Conservation (phyloP, 2,888 invertebrate species). For the Beris morrisii region DNA sequence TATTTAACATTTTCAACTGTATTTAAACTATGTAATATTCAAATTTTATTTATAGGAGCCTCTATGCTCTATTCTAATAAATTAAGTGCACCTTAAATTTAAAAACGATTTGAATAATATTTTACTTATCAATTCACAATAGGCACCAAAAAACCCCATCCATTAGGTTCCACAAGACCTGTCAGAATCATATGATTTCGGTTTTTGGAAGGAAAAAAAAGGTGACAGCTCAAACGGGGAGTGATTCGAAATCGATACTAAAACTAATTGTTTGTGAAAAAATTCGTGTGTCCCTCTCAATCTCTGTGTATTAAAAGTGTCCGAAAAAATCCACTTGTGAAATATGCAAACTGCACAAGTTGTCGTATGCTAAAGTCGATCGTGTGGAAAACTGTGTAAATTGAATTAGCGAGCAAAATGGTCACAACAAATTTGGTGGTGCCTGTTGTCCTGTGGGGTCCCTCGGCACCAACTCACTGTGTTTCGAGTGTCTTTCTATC, state of each 20-base stretch:
- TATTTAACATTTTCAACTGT: no score
- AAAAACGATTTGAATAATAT: no score
- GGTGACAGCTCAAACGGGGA: background rate
- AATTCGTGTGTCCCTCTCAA: background rate
- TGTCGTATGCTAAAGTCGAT: no score
- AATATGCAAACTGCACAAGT: background rate
- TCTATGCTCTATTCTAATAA: no score
- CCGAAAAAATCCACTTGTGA: background rate
- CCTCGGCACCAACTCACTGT: constrained; percentile 93
- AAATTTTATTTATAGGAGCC: no score
- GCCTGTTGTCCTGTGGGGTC: constrained; percentile 97
- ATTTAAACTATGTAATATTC: no score
- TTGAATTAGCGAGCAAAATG: constrained; percentile 54
- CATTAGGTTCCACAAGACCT: background rate
- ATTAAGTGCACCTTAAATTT: no score
- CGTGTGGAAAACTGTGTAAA: no score
- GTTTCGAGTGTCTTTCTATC: constrained; percentile 92
- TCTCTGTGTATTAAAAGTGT: background rate
- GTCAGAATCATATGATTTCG: constrained; percentile 29
- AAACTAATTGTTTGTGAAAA: constrained; percentile 10
- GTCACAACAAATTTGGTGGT: constrained; percentile 90
- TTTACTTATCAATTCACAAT: no score
- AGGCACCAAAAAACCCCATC: background rate
- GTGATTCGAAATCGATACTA: constrained; percentile 15
- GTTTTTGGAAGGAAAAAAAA: constrained; percentile 8